Evolutionary conservation across 1,140 invertebrate species (phyloP), one percentile per base, ranked within the genome.

Genomic region (Ganaspis sp.): DNA sequence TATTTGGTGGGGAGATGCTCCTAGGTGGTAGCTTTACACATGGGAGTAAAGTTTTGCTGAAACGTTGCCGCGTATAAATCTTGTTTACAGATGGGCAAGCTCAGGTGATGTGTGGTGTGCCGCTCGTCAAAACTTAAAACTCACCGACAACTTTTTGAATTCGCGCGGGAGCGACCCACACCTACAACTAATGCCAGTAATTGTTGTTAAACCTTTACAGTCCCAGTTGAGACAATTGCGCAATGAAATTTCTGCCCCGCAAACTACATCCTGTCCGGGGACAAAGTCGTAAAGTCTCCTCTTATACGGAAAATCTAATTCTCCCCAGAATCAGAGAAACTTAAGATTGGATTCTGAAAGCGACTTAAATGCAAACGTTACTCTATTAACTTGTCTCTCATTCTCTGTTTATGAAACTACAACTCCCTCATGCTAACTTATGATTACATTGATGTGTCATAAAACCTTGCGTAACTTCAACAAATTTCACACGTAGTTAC

Each of bases 31-130:
- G 84, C 76, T 84, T 86, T 84, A 79, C 87, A 80, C 86, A 45
- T 76, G 87, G 86, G 87, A 88, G 72, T 72, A 83, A 87, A 88
- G 80, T 88, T 88, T 87, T 76, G 79, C 83, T 87, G 85, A 88
- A 88, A 88, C 82, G 87, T 86, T 88, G 84, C 83, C 77, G 79
- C 78, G 80, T 78, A 87, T 88, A 88, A 88, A 87, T 88, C 86
- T 87, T 86, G 85, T 87, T 88, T 88, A 86, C 86, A 84, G 86
- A 87, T 87, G 83, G 85, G 85, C 85, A 84, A 80, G 81, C 80
- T 86, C 85, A 87, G 84, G 85, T 86, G 84, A 85, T 87, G 83
- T 80, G 84, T 83, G 82, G 76, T 81, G 75, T 76, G 78, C 83
- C 72, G 77, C 82, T 83, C 83, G 83, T 85, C 82, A 85, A 86